Percentiles rank a stretch among this genome's conserved stretches.
These are phyloP conservation scores for Neoascia interrupta DNA, from an alignment of 2,888 invertebrate genomes.

Conservation along the genomic window DNA sequence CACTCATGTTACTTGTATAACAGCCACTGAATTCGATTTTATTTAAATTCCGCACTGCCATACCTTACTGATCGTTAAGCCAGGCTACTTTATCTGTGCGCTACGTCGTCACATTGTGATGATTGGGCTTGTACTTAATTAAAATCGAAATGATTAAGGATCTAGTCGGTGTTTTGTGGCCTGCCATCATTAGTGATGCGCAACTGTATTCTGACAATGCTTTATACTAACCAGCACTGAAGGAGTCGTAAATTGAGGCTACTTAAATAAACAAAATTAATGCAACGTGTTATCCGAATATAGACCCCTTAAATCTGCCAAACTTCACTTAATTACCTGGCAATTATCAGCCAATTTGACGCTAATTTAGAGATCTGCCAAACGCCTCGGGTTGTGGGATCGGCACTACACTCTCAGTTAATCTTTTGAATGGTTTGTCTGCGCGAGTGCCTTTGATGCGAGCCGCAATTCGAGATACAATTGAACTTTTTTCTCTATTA, in stretches of 20 bases:
- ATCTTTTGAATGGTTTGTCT: slow-evolving; percentile 47
- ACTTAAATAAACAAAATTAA: too few relatives aligned
- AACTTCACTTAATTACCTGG: slow-evolving; percentile 19
- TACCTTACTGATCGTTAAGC: slow-evolving; percentile 29
- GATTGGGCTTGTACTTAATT: slow-evolving; percentile 21
- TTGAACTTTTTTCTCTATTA: slow-evolving; percentile 4
- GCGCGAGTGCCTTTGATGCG: slow-evolving; percentile 23
- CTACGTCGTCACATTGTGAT: not conserved
- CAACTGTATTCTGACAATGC: too few relatives aligned
- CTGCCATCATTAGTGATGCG: not conserved
- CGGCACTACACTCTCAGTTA: slow-evolving; percentile 26
- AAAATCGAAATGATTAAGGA: slow-evolving; percentile 27
- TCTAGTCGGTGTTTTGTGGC: not conserved
- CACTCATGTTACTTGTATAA: slow-evolving; percentile 9
- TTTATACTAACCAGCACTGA: too few relatives aligned
- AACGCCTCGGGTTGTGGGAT: not conserved
- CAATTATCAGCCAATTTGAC: slow-evolving; percentile 18
- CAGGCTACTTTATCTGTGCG: too few relatives aligned
- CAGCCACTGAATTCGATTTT: slow-evolving; percentile 17
- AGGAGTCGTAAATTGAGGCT: too few relatives aligned
- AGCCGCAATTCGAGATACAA: slow-evolving; percentile 33
- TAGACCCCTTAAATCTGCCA: not conserved
- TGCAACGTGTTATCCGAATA: too few relatives aligned
- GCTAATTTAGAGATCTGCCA: not conserved
- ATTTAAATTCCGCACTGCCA: slow-evolving; percentile 13